Base-by-base conservation (phyloP, 2,797 vertebrate species). In the Myoxocephalus aenaeus region DNA sequence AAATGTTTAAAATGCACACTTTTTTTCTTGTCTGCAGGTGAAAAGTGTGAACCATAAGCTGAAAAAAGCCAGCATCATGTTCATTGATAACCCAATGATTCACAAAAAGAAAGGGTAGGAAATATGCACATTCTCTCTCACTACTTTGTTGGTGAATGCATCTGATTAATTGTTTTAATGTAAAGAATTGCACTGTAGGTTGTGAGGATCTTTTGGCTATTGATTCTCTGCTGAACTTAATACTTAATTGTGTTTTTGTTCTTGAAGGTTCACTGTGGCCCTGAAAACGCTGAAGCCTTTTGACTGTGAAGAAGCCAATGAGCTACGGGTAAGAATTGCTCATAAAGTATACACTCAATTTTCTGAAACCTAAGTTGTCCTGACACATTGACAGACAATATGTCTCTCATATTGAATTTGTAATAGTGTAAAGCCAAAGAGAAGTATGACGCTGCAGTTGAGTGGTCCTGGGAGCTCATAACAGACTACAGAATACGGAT, bases 211-310 rank as follows among this genome's bases (percentile, higher is more conserved):
- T 1, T 2, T n/a, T 50, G 20, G 48, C 48, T 20, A 50, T 50
- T 15, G 5, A 25, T 27, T 53, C 13, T 3, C 53, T 54, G 53
- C 11, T 14, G 51, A 54, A 25, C 13, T 22, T 4, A 51, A 51
- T 51, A 51, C 10, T 27, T 27, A 7, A 54, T 32, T 54, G 4
- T 61, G 18, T 76, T 82, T 65, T 46, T 50, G 56, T 86, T 46
- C 17, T 53, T 85, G 1, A 65, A 99, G 98, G 22, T 94, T 97
- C 70, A 89, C 89, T 3, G 95, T 97, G 27, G 53, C 93, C 72
- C 83, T 98, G 65, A 96, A 90, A 93, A 95, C 75, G 5, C 81
- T 99, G 76, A 99, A 98, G 67, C 96, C 96, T 42, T 98, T 97
- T 88, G 96, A 98, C 61, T 98, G 97, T 87, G 90, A 96, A 80